Conservation (phyloP, 2,888 invertebrate species). For the Plebejus anna region DNA sequence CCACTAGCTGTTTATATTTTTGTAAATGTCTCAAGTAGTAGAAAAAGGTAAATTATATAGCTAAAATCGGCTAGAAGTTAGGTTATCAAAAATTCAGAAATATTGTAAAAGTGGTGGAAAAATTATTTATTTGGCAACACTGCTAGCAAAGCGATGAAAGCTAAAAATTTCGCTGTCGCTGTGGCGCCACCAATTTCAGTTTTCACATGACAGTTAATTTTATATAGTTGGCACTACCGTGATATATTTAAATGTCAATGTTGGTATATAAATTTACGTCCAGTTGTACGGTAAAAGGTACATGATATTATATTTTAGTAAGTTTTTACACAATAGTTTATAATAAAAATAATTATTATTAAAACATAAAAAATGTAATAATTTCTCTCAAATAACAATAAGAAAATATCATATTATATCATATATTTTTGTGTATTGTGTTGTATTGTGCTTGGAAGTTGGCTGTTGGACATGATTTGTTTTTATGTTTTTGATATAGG, state of each 20-base stretch:
- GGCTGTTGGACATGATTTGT: too few relatives aligned
- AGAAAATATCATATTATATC: too few relatives aligned
- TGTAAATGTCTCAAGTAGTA: not conserved
- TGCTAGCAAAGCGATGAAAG: conserved; percentile 60
- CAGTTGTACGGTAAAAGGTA: not conserved
- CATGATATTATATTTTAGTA: too few relatives aligned
- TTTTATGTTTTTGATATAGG: too few relatives aligned
- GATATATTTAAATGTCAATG: not conserved
- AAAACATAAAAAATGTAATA: too few relatives aligned
- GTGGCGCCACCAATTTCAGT: conserved; percentile 44
- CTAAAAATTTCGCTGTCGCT: conserved; percentile 62
- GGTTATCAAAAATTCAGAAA: not conserved
- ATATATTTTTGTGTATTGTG: too few relatives aligned
- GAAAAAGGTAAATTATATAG: not conserved
- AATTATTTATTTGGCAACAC: not conserved
- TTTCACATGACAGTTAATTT: conserved; percentile 63
- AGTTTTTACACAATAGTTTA: too few relatives aligned
- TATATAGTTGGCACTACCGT: conserved; percentile 51
- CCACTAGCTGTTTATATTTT: too few relatives aligned
- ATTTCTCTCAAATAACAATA: too few relatives aligned
- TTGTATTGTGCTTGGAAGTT: too few relatives aligned
- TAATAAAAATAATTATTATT: too few relatives aligned
- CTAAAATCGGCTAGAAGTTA: not conserved
- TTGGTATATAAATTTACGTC: conserved; percentile 1
- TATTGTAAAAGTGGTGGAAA: not conserved